These are phyloP conservation scores for Cyanoderma ruficeps DNA, from an alignment of 2,113 vertebrate genomes.

Conservation along the genomic window DNA sequence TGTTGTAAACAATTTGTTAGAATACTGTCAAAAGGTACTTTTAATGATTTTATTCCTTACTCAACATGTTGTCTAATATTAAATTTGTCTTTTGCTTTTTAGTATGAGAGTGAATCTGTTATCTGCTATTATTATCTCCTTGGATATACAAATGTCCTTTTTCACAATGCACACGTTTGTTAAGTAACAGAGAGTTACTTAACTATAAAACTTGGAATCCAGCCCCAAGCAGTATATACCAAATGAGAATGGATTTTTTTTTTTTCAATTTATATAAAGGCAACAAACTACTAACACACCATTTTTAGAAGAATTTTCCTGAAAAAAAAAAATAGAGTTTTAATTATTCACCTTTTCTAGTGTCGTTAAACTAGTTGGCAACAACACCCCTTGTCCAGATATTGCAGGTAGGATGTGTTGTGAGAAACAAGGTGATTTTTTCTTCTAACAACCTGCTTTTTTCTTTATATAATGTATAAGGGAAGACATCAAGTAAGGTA, in stretches of 20 bases:
- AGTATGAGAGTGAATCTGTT: neutral
- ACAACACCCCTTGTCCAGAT: neutral
- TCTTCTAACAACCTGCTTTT: neutral
- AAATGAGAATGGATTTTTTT: slow-evolving; percentile 3
- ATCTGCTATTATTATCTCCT: neutral
- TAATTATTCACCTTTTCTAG: neutral
- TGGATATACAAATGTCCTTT: neutral
- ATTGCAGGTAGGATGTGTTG: neutral
- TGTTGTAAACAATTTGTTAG: neutral
- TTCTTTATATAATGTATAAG: neutral
- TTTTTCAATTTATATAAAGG: neutral
- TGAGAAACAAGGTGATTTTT: neutral
- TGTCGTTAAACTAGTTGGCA: neutral
- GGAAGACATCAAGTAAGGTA: neutral
- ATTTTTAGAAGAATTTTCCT: neutral
- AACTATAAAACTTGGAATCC: slow-evolving; percentile 14
- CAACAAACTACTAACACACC: neutral
- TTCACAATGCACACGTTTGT: neutral
- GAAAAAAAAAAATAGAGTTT: neutral
- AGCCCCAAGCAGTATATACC: neutral
- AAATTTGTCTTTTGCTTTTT: neutral
- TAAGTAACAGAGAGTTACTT: neutral
- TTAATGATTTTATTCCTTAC: neutral
- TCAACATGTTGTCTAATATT: neutral
- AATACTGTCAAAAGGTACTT: neutral